Percentiles rank a stretch among this genome's conserved stretches.
These are phyloP conservation scores for Leucoma salicis DNA, from an alignment of 2,888 invertebrate genomes.

Conservation along the genomic window DNA sequence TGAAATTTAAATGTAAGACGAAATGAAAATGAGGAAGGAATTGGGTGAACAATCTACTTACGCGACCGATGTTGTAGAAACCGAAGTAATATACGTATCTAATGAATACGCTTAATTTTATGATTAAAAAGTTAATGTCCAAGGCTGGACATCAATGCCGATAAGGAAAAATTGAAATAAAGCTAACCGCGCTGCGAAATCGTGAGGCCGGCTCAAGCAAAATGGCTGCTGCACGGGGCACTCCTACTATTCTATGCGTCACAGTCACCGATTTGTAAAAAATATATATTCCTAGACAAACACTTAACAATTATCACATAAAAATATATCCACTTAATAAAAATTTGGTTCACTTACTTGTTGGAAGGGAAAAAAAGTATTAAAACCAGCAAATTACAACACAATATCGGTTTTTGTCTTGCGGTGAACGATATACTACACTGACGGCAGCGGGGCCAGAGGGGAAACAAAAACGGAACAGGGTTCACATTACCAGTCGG, in stretches of 20 bases:
- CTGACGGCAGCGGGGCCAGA: conserved; percentile 80
- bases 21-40: too few relatives aligned
- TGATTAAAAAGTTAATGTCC: conserved; percentile 15
- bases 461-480: conserved; percentile 81
- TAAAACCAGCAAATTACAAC: conserved; percentile 80
- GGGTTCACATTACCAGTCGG: conserved; percentile 74
- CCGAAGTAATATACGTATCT: conserved; percentile 19
- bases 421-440: conserved; percentile 81
- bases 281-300: conserved; percentile 43
- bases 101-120: conserved; percentile 12
- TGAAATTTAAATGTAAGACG: too few relatives aligned
- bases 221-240: conserved; percentile 83
- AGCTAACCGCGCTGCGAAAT: conserved; percentile 72
- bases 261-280: conserved; percentile 70
- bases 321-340: conserved; percentile 57
- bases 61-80: conserved; percentile 30
- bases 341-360: conserved; percentile 77
- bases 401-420: conserved; percentile 80
- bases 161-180: conserved; percentile 50
- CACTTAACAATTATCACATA: conserved; percentile 53
- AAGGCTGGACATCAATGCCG: conserved; percentile 21
- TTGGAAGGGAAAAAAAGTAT: conserved; percentile 79
- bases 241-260: conserved; percentile 85
- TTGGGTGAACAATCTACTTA: conserved; percentile 56
- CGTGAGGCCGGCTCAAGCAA: conserved; percentile 81